Evolutionary conservation across 2,113 vertebrate genomes (phyloP).

Genomic region (Brachyhypopomus gauderio): DNA sequence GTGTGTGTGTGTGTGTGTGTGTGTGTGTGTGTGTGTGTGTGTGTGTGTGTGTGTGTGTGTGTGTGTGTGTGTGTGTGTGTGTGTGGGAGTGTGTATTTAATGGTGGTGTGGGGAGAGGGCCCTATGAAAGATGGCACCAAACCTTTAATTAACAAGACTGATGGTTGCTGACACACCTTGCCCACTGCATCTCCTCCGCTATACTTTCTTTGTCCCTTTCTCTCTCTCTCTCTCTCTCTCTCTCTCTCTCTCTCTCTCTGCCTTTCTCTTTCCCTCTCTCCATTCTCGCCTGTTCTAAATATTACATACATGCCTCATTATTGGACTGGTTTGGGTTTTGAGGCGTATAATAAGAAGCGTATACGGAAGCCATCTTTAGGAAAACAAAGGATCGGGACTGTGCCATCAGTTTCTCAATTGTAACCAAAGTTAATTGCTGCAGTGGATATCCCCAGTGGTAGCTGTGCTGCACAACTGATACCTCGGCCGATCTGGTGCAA

Average conservation of each 20-base stretch:
- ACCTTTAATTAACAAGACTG: conserved; percentile 61
- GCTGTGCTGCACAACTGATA: conserved; percentile 57
- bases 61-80: conserved; percentile 29
- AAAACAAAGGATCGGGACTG: conserved; percentile 41
- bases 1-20: conserved; percentile 31
- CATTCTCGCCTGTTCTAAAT: conserved; percentile 33
- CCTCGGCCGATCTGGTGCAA: conserved; percentile 55
- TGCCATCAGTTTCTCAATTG: conserved; percentile 51
- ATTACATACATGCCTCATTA: conserved; percentile 34
- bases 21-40: conserved; percentile 34
- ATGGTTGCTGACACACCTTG: conserved; percentile 61
- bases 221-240: conserved; percentile 9
- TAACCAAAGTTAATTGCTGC: conserved; percentile 56
- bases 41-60: conserved; percentile 35
- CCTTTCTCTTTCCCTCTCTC: background rate
- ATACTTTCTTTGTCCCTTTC: conserved; percentile 19
- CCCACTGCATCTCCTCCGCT: conserved; percentile 40
- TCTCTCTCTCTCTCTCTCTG: conserved; percentile 6
- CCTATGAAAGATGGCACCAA: conserved; percentile 53
- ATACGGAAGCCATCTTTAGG: conserved; percentile 27
- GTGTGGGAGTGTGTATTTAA: conserved; percentile 43
- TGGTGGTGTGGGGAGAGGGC: conserved; percentile 12
- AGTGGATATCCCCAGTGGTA: conserved; percentile 54
- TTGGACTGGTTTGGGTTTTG: conserved; percentile 16
- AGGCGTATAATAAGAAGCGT: conserved; percentile 32